These are phyloP conservation scores for Ophioninae sp. DNA, from an alignment of 2,888 invertebrate species.

Conservation along the genomic window DNA sequence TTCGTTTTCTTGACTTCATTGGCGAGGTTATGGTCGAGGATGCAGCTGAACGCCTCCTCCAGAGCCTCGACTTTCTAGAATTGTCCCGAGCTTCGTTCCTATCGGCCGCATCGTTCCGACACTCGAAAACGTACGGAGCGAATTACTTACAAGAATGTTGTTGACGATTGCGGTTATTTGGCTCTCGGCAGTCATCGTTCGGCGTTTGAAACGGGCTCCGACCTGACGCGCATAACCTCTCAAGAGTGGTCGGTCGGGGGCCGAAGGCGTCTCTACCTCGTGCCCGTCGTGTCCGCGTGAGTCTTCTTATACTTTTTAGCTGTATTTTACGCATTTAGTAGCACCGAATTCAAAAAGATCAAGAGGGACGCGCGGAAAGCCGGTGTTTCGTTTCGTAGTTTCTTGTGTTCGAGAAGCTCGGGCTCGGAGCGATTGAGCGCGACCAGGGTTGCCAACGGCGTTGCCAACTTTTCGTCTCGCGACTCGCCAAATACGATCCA, in stretches of 20 bases:
- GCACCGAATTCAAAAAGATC: neutral
- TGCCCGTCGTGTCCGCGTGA: neutral
- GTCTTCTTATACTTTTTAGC: neutral
- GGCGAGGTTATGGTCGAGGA: conserved; percentile 89
- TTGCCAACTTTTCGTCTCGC: too few species aligned
- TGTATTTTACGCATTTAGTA: neutral
- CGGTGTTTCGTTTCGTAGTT: neutral
- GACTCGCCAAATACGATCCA: too few species aligned
- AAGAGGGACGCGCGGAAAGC: neutral
- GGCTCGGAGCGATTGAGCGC: too few species aligned
- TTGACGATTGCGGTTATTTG: conserved; percentile 86
- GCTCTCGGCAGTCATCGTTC: conserved; percentile 83
- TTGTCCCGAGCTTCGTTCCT: neutral
- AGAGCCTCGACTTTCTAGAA: conserved; percentile 89
- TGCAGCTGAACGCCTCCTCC: conserved; percentile 95
- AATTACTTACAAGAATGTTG: conserved; percentile 84
- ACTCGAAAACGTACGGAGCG: neutral
- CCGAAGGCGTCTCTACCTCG: neutral
- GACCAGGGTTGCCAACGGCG: too few species aligned
- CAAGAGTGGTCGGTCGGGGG: neutral
- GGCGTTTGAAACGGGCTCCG: neutral
- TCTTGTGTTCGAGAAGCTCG: too few species aligned
- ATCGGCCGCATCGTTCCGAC: neutral
- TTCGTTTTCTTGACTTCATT: conserved; percentile 87
- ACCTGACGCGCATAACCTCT: conserved; percentile 15